A percentile compares a stretch with the other conserved stretches of the same genome.
phyloP scores from a whole-genome alignment of 2,888 invertebrate species.

The Caenorhabditis afra region DNA sequence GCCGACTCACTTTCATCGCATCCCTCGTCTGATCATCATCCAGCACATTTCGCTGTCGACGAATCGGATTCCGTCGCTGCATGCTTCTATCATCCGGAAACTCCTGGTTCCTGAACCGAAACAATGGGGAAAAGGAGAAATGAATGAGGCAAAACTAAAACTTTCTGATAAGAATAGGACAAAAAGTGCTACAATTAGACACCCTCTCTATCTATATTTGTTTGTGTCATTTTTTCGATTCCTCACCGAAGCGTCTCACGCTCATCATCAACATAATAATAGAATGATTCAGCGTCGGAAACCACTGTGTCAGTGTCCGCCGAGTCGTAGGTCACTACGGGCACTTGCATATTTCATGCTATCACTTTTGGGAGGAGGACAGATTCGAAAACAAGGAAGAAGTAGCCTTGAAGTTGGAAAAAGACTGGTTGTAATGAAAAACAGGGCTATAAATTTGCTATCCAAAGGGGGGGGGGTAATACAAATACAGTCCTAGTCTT shows the following conservation, averaged over 20 bases:
- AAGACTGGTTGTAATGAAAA: conserved; percentile 14
- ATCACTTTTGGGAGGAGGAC: conserved; percentile 15
- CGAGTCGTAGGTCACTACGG: conserved; percentile 20
- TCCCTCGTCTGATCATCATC: conserved; percentile 68
- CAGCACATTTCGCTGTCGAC: conserved; percentile 57
- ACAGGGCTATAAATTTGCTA: conserved; percentile 47
- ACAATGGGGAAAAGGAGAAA: background rate
- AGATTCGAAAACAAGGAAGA: conserved; percentile 17
- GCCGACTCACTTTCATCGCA: conserved; percentile 64
- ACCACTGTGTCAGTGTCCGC: conserved; percentile 40
- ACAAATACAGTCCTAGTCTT: background rate
- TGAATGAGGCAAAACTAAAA: too few species aligned
- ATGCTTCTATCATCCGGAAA: conserved; percentile 60
- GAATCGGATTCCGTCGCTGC: conserved; percentile 65
- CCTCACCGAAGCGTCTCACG: conserved; percentile 42
- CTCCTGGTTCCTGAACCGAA: conserved; percentile 42
- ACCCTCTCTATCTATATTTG: background rate
- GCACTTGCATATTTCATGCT: conserved; percentile 29
- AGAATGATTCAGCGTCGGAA: conserved; percentile 48
- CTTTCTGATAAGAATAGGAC: background rate
- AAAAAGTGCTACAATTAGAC: background rate
- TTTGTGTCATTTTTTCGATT: conserved; percentile 9
- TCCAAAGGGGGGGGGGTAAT: background rate
- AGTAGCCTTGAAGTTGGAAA: conserved; percentile 15
- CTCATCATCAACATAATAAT: conserved; percentile 33